phyloP scores from a whole-genome alignment of 2,888 invertebrate species.

The Bellardia pandia region DNA sequence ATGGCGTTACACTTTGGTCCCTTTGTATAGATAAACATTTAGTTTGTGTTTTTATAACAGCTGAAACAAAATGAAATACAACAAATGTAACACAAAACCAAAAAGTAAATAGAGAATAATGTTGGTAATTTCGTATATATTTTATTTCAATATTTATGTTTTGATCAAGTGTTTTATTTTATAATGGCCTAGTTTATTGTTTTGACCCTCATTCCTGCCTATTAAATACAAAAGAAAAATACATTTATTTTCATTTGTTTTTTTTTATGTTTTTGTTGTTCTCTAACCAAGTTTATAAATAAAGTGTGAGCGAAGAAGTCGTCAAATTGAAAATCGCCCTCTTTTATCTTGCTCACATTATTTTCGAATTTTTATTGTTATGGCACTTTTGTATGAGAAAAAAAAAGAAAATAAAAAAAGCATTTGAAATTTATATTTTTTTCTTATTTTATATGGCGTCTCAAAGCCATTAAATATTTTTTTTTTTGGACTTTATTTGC shows the following conservation, averaged over 20 bases:
- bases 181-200: slow-evolving; percentile 53
- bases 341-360: slow-evolving; percentile 32
- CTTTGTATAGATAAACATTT: neutral
- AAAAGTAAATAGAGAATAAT: neutral
- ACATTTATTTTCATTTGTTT: neutral
- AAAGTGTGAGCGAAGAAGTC: slow-evolving; percentile 21
- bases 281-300: neutral
- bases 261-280: neutral
- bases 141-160: slow-evolving; percentile 40
- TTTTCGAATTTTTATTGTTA: slow-evolving; percentile 58
- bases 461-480: slow-evolving; percentile 44
- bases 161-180: slow-evolving; percentile 53
- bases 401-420: slow-evolving; percentile 20
- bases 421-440: slow-evolving; percentile 10
- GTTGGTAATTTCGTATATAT: slow-evolving; percentile 1
- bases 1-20: neutral
- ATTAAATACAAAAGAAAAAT: neutral
- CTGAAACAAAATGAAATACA: neutral
- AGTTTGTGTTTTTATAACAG: too few species aligned
- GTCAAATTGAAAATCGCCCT: slow-evolving; percentile 54
- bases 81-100: neutral
- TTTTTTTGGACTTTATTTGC: slow-evolving; percentile 8
- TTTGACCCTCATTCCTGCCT: slow-evolving; percentile 18
- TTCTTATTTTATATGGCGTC: slow-evolving; percentile 40
- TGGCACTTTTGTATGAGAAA: slow-evolving; percentile 37